These are phyloP conservation scores for Pasiphila rectangulata DNA, from an alignment of 2,888 invertebrate species.

Conservation along the genomic window DNA sequence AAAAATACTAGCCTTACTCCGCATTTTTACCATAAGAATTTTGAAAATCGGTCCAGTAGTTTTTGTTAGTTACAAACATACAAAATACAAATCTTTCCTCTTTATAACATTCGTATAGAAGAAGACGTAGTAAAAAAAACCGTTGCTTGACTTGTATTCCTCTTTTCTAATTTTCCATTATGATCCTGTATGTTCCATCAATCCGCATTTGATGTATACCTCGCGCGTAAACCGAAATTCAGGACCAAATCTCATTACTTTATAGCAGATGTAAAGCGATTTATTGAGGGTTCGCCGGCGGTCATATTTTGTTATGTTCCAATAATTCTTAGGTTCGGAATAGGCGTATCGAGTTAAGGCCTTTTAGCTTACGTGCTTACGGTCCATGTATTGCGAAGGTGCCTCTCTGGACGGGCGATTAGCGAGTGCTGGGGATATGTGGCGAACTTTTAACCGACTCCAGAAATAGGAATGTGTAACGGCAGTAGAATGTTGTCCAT, in stretches of 20 bases:
- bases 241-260: conserved; percentile 78
- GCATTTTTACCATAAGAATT: too few species aligned
- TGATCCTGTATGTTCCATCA: conserved; percentile 30
- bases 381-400: conserved; percentile 35
- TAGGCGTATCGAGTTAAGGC: conserved; percentile 33
- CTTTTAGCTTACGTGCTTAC: conserved; percentile 36
- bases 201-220: conserved; percentile 57
- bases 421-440: neutral
- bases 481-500: too few species aligned
- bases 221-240: conserved; percentile 67
- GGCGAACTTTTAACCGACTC: neutral
- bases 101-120: too few species aligned
- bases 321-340: conserved; percentile 62
- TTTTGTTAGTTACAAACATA: too few species aligned
- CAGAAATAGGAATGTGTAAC: neutral
- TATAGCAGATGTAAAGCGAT: conserved; percentile 76
- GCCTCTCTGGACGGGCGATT: conserved; percentile 2
- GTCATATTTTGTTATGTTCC: conserved; percentile 75
- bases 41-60: too few species aligned
- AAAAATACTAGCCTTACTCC: too few species aligned
- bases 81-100: too few species aligned
- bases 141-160: too few species aligned
- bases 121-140: too few species aligned
- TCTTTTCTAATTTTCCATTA: neutral
- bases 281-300: conserved; percentile 65